Evolutionary conservation across 1,140 invertebrate genomes (phyloP), one percentile per base, ranked within the genome.

Genomic region (Solen grandis): DNA sequence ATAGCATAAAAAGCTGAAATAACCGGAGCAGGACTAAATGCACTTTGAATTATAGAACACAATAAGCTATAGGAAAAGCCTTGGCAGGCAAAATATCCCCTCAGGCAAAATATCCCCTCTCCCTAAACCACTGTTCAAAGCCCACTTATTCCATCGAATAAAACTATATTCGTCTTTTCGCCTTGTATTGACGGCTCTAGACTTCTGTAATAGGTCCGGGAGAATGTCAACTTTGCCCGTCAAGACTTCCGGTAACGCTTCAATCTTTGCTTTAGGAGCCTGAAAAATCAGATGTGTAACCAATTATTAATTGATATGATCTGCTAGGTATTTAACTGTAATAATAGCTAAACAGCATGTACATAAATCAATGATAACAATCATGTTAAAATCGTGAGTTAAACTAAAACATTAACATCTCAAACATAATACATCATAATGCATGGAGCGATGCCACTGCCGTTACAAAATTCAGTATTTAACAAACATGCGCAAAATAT

Each of bases 81-180:
- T 76, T 76, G 36, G 73, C 73, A 54, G 73, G 73, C 41, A 50
- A 65, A 65, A 35, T 65, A 29, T 65, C 60, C 73, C 60, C 54
- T 50, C 59, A n/a, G n/a, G n/a, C n/a, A 36, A 62, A 62, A 29
- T 65, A 29, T 65, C 60, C 73, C 60, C 54, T 50, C 59, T 63
- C 29, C 73, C 46, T 16, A 76, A 76, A 57, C 46, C 41, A 38
- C 46, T 63, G 33, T 25, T 63, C 3, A 76, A 4, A 65, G 73
- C 73, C 59, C 73, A 76, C n/a, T 29, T 54, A n/a, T 65, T 57
- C 52, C 52, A 76, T 41, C 60, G 59, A 22, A 33, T 33, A 55
- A 76, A 65, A 52, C 59, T 46, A 27, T 27, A 52, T 13, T 25
- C 36, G 33, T 76, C 63, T 19, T 60, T 62, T 50, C 16, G 25